phyloP scores from a whole-genome alignment of 2,888 invertebrate genomes.

The Meganola albula region DNA sequence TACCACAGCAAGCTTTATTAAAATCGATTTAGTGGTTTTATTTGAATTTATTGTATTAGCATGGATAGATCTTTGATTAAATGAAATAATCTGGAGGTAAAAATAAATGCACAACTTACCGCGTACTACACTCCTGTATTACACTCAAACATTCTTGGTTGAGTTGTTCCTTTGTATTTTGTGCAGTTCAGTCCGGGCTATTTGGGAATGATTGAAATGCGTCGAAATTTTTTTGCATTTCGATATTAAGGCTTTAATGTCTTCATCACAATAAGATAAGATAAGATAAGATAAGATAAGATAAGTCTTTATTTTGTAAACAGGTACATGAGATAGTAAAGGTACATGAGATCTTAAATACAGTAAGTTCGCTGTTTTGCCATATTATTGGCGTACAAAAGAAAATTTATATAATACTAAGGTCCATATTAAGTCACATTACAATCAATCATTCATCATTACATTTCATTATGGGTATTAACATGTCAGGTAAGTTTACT shows the following conservation, averaged over 20 bases:
- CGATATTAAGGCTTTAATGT: constrained; percentile 19
- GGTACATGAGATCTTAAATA: too few relatives aligned
- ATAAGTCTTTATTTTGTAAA: too few relatives aligned
- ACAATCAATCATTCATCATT: too few relatives aligned
- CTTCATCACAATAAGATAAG: constrained; percentile 13
- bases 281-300: too few relatives aligned
- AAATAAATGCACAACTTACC: constrained; percentile 12
- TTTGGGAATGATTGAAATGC: constrained; percentile 26
- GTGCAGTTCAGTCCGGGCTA: constrained; percentile 21
- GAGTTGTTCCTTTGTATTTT: constrained; percentile 28
- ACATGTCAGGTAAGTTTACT: too few relatives aligned
- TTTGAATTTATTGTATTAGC: constrained; percentile 9
- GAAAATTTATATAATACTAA: too few relatives aligned
- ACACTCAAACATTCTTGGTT: constrained; percentile 17
- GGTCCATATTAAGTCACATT: too few relatives aligned
- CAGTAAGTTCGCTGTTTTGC: too few relatives aligned
- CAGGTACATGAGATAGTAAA: too few relatives aligned
- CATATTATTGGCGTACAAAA: too few relatives aligned
- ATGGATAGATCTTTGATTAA: constrained; percentile 5
- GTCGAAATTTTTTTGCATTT: constrained; percentile 26
- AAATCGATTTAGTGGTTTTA: constrained; percentile 3
- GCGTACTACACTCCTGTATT: constrained; percentile 16
- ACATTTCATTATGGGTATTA: too few relatives aligned
- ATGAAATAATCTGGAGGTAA: constrained; percentile 3
- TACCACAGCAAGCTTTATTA: background rate